Conservation (phyloP, 1,140 invertebrate species). For the Vanessa atalanta region DNA sequence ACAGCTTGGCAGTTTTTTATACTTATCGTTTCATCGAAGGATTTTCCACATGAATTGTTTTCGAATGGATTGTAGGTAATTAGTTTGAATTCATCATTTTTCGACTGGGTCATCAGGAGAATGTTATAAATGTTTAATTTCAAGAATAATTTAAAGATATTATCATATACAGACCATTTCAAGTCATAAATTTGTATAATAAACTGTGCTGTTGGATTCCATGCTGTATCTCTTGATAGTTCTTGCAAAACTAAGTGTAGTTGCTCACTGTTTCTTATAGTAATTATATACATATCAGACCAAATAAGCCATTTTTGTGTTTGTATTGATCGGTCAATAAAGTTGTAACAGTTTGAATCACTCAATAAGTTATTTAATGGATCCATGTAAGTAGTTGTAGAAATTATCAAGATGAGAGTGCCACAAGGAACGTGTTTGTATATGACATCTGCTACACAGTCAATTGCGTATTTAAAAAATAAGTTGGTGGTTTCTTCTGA, state of each 20-base stretch:
- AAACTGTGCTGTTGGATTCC: conserved; percentile 38
- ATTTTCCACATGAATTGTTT: conserved; percentile 30
- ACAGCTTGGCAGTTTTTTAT: conserved; percentile 25
- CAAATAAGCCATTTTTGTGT: conserved; percentile 8
- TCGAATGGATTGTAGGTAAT: conserved; percentile 35
- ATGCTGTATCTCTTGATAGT: conserved; percentile 17
- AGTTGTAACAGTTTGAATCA: conserved; percentile 10
- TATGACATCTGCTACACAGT: background rate
- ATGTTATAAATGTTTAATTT: conserved; percentile 30
- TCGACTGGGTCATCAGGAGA: conserved; percentile 18
- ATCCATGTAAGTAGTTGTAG: background rate
- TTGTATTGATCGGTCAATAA: conserved; percentile 21
- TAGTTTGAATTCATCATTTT: conserved; percentile 13
- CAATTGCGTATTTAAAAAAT: background rate
- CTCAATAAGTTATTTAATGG: background rate
- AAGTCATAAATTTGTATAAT: conserved; percentile 29
- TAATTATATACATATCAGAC: conserved; percentile 32
- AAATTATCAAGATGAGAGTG: background rate
- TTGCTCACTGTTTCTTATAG: conserved; percentile 13
- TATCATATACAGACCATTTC: conserved; percentile 8
- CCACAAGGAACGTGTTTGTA: background rate
- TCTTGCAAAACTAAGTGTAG: conserved; percentile 14
- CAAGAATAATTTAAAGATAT: conserved; percentile 33
- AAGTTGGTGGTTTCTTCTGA: background rate
- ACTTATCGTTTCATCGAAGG: conserved; percentile 14